Evolutionary conservation across 2,888 invertebrate species (phyloP).

Genomic region (Mimachlamys varia): DNA sequence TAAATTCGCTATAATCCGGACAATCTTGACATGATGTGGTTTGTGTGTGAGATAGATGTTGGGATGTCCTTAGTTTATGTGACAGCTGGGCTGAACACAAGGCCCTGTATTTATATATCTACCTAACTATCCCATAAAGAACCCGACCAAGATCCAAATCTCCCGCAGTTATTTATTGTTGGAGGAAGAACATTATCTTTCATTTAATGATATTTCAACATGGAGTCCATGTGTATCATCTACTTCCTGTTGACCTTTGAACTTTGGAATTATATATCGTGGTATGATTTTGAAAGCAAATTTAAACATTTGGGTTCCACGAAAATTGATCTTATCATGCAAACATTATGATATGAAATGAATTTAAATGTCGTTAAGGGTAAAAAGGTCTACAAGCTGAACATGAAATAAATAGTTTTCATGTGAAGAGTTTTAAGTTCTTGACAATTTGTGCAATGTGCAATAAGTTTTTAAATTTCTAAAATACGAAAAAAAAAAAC

Average conservation of each 20-base stretch:
- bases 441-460: no score
- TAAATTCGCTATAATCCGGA: not conserved
- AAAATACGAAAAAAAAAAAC: not conserved
- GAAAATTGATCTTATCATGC: not conserved
- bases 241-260: constrained; percentile 1
- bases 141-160: not conserved
- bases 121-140: not conserved
- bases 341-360: not conserved
- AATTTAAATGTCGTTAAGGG: no score
- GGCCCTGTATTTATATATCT: not conserved
- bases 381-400: no score
- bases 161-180: constrained; percentile 9
- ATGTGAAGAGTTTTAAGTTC: no score
- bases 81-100: not conserved
- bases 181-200: not conserved
- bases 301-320: not conserved
- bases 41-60: not conserved
- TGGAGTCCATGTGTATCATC: not conserved
- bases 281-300: not conserved
- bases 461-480: no score
- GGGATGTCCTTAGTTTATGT: not conserved
- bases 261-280: not conserved
- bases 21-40: constrained; percentile 8
- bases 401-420: no score
- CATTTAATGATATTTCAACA: constrained; percentile 28